Evolutionary conservation across 92 coral and sea anemone species (phyloP).

Genomic region (Epizoanthus scotinus): DNA sequence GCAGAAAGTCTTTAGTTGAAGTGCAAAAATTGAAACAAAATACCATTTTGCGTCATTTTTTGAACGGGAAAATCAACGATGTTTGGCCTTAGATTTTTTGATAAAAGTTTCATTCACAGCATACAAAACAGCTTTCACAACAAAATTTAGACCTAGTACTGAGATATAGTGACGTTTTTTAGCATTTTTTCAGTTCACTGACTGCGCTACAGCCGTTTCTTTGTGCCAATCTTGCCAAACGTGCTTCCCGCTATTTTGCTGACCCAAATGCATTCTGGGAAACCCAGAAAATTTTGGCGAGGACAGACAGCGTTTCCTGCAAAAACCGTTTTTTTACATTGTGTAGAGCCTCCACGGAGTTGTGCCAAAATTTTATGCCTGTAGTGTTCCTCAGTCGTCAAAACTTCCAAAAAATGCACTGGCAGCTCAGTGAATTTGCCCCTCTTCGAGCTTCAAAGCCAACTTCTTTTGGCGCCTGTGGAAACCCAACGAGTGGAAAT

Average conservation of each 20-base stretch:
- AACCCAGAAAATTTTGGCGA: no score
- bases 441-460: conserved; percentile 31
- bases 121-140: conserved; percentile 33
- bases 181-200: conserved; percentile 17
- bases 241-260: conserved; percentile 10
- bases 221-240: conserved; percentile 31
- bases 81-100: conserved; percentile 34
- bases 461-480: conserved; percentile 30
- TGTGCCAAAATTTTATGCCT: conserved; percentile 21
- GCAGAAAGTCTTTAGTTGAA: no score
- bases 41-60: conserved; percentile 27
- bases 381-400: conserved; percentile 12
- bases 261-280: no score
- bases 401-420: conserved; percentile 23
- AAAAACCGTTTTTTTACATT: background rate
- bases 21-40: no score
- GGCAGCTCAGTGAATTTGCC: conserved; percentile 24
- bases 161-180: conserved; percentile 28
- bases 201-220: conserved; percentile 18
- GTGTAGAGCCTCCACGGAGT: conserved; percentile 27
- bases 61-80: conserved; percentile 24
- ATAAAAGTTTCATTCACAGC: conserved; percentile 28
- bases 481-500: conserved; percentile 26
- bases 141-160: conserved; percentile 38
- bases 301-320: background rate